A percentile compares a stretch with the other conserved stretches of the same genome.
These are phyloP conservation scores for Dromas ardeola DNA, from an alignment of 2,113 vertebrate genomes.

Conservation along the genomic window DNA sequence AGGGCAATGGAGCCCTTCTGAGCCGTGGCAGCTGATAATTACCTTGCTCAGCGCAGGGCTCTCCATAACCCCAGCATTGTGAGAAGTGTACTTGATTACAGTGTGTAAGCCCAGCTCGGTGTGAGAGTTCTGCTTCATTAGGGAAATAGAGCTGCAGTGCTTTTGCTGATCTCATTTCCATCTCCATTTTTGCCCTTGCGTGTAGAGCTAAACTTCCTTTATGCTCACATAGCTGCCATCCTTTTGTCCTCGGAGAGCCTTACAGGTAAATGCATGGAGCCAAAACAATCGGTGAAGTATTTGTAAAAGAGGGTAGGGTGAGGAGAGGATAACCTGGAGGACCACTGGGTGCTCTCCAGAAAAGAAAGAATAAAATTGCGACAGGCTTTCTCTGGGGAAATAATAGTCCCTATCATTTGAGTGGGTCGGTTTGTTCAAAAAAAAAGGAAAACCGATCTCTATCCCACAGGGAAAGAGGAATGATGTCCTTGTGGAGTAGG, in stretches of 20 bases:
- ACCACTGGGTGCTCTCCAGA: neutral
- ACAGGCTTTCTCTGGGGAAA: neutral
- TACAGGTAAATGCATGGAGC: neutral
- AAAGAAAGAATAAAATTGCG: neutral
- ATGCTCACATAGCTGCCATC: neutral
- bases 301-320: neutral
- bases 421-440: neutral
- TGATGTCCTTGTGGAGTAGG: neutral
- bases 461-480: neutral
- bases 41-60: slow-evolving; percentile 61
- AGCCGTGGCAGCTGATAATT: slow-evolving; percentile 75
- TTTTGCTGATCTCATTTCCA: slow-evolving; percentile 48
- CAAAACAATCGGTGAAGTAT: neutral
- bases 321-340: neutral
- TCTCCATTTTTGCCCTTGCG: neutral
- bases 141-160: slow-evolving; percentile 60
- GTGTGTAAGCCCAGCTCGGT: slow-evolving; percentile 47
- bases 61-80: slow-evolving; percentile 66
- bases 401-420: neutral
- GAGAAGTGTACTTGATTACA: slow-evolving; percentile 71
- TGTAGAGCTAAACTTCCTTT: slow-evolving; percentile 1
- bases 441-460: neutral
- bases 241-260: neutral
- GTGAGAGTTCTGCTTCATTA: slow-evolving; percentile 72
- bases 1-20: slow-evolving; percentile 56